phyloP scores from a whole-genome alignment of 2,888 invertebrate species.

The Mesopsocus fuscifrons region DNA sequence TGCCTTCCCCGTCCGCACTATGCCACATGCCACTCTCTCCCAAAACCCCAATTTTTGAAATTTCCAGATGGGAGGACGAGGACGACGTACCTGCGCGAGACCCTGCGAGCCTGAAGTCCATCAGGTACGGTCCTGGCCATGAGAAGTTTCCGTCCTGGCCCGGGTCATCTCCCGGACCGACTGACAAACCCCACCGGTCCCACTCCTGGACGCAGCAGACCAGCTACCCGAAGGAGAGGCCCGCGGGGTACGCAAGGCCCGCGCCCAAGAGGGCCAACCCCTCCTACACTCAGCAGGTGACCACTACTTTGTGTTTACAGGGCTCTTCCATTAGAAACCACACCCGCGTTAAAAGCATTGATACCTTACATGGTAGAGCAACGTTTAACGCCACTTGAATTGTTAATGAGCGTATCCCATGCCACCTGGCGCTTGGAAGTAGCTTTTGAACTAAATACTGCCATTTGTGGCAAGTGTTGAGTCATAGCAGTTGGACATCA shows the following conservation, averaged over 20 bases:
- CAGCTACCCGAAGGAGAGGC: slow-evolving; percentile 47
- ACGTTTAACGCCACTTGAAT: no score
- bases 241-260: slow-evolving; percentile 38
- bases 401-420: no score
- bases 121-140: slow-evolving; percentile 47
- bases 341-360: no score
- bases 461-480: no score
- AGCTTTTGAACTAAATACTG: no score
- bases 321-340: no score
- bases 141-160: slow-evolving; percentile 62
- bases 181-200: slow-evolving; percentile 26
- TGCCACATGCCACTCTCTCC: slow-evolving; percentile 14
- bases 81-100: slow-evolving; percentile 43
- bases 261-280: slow-evolving; percentile 40
- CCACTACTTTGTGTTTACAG: no score
- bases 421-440: no score
- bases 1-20: slow-evolving; percentile 21
- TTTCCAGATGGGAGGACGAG: slow-evolving; percentile 23
- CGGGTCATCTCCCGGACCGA: slow-evolving; percentile 34
- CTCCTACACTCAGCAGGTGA: slow-evolving; percentile 37
- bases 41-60: slow-evolving; percentile 14
- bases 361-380: no score
- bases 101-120: slow-evolving; percentile 42
- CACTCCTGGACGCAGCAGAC: slow-evolving; percentile 54
- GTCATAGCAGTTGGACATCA: no score